These are phyloP conservation scores for Melieria crassipennis DNA, from an alignment of 2,888 invertebrate genomes.

Conservation along the genomic window DNA sequence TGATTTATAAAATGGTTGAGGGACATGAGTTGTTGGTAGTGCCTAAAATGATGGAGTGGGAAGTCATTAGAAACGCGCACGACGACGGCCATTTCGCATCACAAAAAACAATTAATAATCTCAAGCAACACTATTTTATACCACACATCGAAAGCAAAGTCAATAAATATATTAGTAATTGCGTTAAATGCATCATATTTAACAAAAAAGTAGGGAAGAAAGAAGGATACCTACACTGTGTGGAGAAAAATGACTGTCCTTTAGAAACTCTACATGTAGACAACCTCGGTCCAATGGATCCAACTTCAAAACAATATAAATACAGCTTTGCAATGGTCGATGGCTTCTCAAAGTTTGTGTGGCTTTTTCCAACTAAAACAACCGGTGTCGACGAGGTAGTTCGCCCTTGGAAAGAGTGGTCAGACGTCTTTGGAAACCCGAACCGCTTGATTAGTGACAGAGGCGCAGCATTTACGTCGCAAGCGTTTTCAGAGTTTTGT, in stretches of 20 bases:
- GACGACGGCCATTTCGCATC: conserved; percentile 33
- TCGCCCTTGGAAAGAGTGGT: no score
- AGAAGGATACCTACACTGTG: conserved; percentile 53
- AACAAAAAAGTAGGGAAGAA: conserved; percentile 50
- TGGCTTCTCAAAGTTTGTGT: conserved; percentile 33
- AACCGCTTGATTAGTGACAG: no score
- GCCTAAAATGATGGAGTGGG: conserved; percentile 32
- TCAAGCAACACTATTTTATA: conserved; percentile 34
- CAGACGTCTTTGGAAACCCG: no score
- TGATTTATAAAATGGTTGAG: conserved; percentile 30
- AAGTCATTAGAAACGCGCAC: conserved; percentile 31
- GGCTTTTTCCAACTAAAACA: conserved; percentile 32
- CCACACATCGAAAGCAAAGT: conserved; percentile 35
- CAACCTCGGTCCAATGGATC: conserved; percentile 36
- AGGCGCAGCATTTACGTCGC: conserved; percentile 20
- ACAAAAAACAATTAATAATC: conserved; percentile 29
- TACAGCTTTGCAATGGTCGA: no score
- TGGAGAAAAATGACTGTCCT: conserved; percentile 52
- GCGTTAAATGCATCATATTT: conserved; percentile 40
- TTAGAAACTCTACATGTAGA: conserved; percentile 40
- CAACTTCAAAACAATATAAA: no score
- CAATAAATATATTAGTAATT: conserved; percentile 14
- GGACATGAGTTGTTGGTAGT: conserved; percentile 31
- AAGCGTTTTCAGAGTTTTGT: conserved; percentile 17
- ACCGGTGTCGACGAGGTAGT: not conserved